A percentile compares a stretch with the other conserved stretches of the same genome.
Conservation (phyloP, 2,113 vertebrate genomes). For the Petrocephalus microphthalmus region DNA sequence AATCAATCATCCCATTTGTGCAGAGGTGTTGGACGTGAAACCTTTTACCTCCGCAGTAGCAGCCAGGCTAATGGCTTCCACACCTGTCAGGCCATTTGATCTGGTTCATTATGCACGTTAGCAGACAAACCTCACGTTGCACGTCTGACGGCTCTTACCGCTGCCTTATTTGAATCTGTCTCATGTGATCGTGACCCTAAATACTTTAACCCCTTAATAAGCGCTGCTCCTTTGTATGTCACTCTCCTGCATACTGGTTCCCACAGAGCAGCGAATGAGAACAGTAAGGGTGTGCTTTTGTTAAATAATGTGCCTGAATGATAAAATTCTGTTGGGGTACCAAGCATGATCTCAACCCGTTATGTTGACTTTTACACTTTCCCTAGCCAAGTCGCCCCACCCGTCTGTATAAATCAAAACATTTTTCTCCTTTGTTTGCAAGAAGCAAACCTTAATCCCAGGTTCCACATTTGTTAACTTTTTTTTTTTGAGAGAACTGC, state of each 20-base stretch:
- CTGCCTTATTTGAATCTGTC: constrained; percentile 3
- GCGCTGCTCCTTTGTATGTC: background rate
- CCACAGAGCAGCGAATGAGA: background rate
- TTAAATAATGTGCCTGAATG: background rate
- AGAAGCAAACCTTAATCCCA: background rate
- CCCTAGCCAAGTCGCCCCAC: background rate
- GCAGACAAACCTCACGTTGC: background rate
- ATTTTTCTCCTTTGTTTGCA: background rate
- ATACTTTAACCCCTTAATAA: background rate
- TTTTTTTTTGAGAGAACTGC: background rate
- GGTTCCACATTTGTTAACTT: background rate
- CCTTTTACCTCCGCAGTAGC: constrained; percentile 10
- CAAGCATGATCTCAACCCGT: background rate
- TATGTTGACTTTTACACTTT: background rate
- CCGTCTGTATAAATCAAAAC: background rate
- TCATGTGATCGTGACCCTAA: background rate
- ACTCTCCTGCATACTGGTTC: background rate
- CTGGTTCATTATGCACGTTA: constrained; percentile 17
- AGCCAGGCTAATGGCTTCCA: constrained; percentile 9
- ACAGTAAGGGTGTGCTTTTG: background rate
- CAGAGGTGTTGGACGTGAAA: constrained; percentile 10
- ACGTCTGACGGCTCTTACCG: background rate
- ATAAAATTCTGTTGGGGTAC: background rate
- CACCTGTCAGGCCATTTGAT: constrained; percentile 19
- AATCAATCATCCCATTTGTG: constrained; percentile 24